Percentiles rank a stretch among this genome's conserved stretches.
These are phyloP conservation scores for Acipenser ruthenus DNA, from an alignment of 2,797 vertebrate genomes.

Conservation along the genomic window DNA sequence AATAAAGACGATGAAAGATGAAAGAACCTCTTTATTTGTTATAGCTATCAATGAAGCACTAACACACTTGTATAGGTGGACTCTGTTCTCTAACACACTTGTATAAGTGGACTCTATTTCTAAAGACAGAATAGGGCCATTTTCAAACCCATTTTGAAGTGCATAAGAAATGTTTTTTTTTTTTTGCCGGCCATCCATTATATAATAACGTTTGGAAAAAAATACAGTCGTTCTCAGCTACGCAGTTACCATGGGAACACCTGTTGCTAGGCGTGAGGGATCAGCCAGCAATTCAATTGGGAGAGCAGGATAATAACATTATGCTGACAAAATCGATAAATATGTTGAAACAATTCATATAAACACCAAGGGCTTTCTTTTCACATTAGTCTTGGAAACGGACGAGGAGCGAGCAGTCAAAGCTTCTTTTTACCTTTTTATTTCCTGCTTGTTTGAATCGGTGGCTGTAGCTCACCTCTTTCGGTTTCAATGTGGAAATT, in stretches of 20 bases:
- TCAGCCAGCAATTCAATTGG: slow-evolving; percentile 31
- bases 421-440: too few species aligned
- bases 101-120: slow-evolving; percentile 28
- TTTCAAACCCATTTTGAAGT: too few species aligned
- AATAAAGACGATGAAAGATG: neutral
- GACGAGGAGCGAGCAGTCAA: neutral
- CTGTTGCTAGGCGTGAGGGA: slow-evolving; percentile 35
- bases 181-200: slow-evolving; percentile 25
- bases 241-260: slow-evolving; percentile 48
- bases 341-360: slow-evolving; percentile 21
- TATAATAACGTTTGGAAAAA: neutral
- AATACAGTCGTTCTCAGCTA: neutral
- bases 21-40: neutral
- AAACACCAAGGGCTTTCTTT: slow-evolving; percentile 15
- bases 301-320: slow-evolving; percentile 39
- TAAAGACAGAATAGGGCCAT: neutral
- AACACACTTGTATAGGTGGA: slow-evolving; percentile 32
- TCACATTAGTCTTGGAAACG: slow-evolving; percentile 3
- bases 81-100: slow-evolving; percentile 23
- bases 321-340: slow-evolving; percentile 23
- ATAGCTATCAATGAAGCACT: slow-evolving; percentile 7
- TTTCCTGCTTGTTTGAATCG: too few species aligned
- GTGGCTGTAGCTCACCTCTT: too few species aligned
- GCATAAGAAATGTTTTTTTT: neutral
- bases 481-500: too few species aligned